Conservation (phyloP, 1,140 invertebrate genomes). For the Pectinophora gossypiella region DNA sequence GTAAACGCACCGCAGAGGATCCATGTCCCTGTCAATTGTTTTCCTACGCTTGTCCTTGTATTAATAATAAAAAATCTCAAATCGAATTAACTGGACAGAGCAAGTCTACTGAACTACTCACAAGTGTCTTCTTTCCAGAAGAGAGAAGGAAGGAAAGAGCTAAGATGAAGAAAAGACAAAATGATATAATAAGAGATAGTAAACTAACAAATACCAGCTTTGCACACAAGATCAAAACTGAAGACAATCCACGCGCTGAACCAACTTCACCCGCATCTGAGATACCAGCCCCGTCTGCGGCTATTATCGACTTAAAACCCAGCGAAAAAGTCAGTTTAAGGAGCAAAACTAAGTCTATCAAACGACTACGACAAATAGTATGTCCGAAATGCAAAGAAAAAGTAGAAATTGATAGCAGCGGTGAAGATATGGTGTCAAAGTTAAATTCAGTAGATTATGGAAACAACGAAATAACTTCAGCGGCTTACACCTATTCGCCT, state of each 20-base stretch:
- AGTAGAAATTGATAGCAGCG: slow-evolving; percentile 36
- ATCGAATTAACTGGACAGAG: slow-evolving; percentile 40
- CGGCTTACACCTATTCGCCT: not conserved
- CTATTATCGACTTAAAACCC: too few species aligned
- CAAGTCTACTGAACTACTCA: slow-evolving; percentile 23
- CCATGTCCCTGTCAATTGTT: slow-evolving; percentile 57
- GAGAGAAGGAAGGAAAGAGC: not conserved
- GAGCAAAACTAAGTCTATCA: not conserved
- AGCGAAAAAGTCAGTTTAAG: not conserved
- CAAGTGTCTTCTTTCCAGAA: not conserved
- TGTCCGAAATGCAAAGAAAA: slow-evolving; percentile 58
- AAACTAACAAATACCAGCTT: slow-evolving; percentile 28
- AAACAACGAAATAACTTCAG: not conserved
- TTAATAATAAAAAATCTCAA: slow-evolving; percentile 42
- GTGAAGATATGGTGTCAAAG: slow-evolving; percentile 25
- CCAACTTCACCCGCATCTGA: too few species aligned
- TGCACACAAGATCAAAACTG: not conserved
- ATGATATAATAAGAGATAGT: too few species aligned
- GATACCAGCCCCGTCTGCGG: too few species aligned
- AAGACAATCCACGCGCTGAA: too few species aligned
- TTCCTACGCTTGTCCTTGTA: slow-evolving; percentile 52
- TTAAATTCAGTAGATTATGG: too few species aligned
- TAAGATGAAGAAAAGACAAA: slow-evolving; percentile 20
- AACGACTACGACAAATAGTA: slow-evolving; percentile 21
- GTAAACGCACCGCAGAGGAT: slow-evolving; percentile 36